A percentile compares a stretch with the other conserved stretches of the same genome.
Conservation (phyloP, 2,888 invertebrate genomes). For the Drosophila diplacantha region DNA sequence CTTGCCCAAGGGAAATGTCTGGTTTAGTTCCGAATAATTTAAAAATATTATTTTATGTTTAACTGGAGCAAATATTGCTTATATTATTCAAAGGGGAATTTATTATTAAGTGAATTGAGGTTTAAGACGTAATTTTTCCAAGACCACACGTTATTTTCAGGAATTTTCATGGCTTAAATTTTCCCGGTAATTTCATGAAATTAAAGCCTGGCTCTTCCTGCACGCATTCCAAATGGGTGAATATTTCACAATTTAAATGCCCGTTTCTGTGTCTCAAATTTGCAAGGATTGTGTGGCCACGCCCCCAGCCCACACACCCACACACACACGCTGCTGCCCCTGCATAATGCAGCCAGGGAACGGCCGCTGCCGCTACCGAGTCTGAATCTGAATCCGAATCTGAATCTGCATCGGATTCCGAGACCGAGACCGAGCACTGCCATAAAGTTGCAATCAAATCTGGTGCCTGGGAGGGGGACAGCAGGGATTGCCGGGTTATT, state of each 20-base stretch:
- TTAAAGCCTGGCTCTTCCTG: background rate
- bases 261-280: constrained; percentile 5
- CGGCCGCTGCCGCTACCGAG: constrained; percentile 12
- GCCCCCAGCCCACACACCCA: background rate
- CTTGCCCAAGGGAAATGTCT: background rate
- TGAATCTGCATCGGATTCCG: background rate
- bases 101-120: background rate
- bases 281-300: constrained; percentile 6
- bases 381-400: constrained; percentile 1
- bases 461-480: constrained; percentile 6
- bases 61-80: background rate
- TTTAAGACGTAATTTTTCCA: background rate
- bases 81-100: background rate
- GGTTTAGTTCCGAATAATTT: background rate
- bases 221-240: background rate
- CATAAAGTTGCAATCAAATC: constrained; percentile 25
- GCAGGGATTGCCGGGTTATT: constrained; percentile 29
- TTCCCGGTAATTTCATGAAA: background rate
- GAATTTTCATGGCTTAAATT: background rate
- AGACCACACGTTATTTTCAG: background rate
- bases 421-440: constrained; percentile 1
- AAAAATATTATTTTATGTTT: background rate
- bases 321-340: constrained; percentile 4
- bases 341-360: constrained; percentile 18
- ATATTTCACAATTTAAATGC: constrained; percentile 5